Evolutionary conservation across 2,888 invertebrate genomes (phyloP).

Genomic region (Heliconius sara): DNA sequence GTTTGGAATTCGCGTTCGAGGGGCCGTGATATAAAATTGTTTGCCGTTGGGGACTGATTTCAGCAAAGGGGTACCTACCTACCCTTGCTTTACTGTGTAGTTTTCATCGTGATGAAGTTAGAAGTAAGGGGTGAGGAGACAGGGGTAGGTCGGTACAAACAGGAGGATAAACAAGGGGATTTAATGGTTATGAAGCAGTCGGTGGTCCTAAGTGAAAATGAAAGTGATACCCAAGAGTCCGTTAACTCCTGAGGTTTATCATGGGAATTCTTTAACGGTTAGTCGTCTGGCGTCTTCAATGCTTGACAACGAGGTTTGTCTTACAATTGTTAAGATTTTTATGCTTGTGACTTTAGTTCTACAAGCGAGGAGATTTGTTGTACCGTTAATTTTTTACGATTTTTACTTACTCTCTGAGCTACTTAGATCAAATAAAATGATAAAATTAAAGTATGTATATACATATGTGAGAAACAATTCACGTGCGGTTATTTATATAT

Average conservation of each 20-base stretch:
- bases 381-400: not conserved
- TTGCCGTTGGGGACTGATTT: constrained; percentile 57
- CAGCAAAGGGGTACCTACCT: constrained; percentile 48
- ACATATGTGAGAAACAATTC: not conserved
- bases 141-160: constrained; percentile 51
- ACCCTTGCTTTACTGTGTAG: constrained; percentile 66
- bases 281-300: constrained; percentile 36
- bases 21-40: constrained; percentile 59
- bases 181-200: constrained; percentile 75
- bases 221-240: constrained; percentile 71
- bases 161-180: constrained; percentile 71
- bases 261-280: constrained; percentile 61
- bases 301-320: constrained; percentile 13
- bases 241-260: constrained; percentile 68
- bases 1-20: constrained; percentile 48
- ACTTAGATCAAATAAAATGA: not conserved
- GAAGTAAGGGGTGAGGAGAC: constrained; percentile 51
- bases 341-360: not conserved
- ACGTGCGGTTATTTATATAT: not conserved
- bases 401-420: not conserved
- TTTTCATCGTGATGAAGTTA: constrained; percentile 72
- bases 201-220: constrained; percentile 76
- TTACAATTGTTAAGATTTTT: constrained; percentile 13
- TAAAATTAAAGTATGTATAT: not conserved
- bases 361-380: not conserved